phyloP scores from a whole-genome alignment of 2,113 vertebrate genomes.

The Nesogale talazaci region DNA sequence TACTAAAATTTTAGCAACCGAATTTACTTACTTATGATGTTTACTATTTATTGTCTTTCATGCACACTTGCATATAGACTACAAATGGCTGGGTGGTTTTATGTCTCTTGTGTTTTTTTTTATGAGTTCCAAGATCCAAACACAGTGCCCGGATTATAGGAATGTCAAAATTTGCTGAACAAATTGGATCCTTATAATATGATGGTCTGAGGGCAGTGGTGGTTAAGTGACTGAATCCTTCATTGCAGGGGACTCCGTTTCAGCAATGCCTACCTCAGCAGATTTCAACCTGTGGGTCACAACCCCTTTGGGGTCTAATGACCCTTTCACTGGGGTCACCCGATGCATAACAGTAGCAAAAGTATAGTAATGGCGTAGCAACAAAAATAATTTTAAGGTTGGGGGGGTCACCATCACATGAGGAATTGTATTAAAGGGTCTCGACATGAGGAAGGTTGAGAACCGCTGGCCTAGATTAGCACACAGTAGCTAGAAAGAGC shows the following conservation, averaged over 20 bases:
- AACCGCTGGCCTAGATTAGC: background rate
- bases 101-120: background rate
- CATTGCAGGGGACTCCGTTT: background rate
- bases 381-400: no score
- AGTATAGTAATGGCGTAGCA: no score
- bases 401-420: no score
- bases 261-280: no score
- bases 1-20: slow-evolving; percentile 2
- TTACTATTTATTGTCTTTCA: background rate
- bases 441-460: no score
- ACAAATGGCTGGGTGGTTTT: background rate
- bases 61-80: background rate
- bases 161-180: background rate
- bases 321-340: no score
- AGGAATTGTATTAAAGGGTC: no score
- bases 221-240: background rate
- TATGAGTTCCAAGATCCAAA: background rate
- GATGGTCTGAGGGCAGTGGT: background rate
- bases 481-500: background rate
- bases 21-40: background rate
- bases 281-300: no score
- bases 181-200: background rate
- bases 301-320: no score
- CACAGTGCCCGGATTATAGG: background rate
- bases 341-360: no score